Evolutionary conservation across 1,140 invertebrate species (phyloP).

Genomic region (Penaeus vannamei): DNA sequence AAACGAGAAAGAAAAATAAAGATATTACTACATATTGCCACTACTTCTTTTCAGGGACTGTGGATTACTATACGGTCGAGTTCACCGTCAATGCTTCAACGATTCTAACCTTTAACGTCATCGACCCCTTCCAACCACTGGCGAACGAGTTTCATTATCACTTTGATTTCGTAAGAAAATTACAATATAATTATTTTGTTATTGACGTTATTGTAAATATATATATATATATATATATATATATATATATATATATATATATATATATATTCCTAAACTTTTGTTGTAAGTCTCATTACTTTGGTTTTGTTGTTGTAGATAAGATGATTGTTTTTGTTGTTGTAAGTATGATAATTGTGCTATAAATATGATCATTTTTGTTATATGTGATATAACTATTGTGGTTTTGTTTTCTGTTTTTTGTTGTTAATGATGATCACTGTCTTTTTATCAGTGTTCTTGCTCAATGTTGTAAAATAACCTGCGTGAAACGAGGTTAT

Average conservation of each 20-base stretch:
- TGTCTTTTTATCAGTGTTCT: too few relatives aligned
- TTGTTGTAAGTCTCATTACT: neutral
- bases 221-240: neutral
- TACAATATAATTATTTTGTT: neutral
- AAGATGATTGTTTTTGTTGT: too few relatives aligned
- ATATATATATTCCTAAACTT: too few relatives aligned
- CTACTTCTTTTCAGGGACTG: constrained; percentile 42
- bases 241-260: neutral
- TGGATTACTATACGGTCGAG: constrained; percentile 29
- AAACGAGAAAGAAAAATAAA: neutral
- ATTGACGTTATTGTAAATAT: neutral
- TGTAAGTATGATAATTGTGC: too few relatives aligned
- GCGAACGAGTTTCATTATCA: constrained; percentile 40
- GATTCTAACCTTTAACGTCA: constrained; percentile 21
- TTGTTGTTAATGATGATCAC: too few relatives aligned
- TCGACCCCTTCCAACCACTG: constrained; percentile 35
- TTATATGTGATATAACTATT: too few relatives aligned
- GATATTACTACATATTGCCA: neutral
- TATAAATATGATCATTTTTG: too few relatives aligned
- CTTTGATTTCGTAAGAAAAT: constrained; percentile 40
- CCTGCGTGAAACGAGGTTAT: too few relatives aligned
- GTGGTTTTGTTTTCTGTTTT: too few relatives aligned
- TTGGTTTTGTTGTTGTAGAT: neutral
- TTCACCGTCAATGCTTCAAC: constrained; percentile 40
- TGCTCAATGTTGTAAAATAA: too few relatives aligned